Evolutionary conservation across 2,113 vertebrate species (phyloP).

Genomic region (Trematomus loennbergii): DNA sequence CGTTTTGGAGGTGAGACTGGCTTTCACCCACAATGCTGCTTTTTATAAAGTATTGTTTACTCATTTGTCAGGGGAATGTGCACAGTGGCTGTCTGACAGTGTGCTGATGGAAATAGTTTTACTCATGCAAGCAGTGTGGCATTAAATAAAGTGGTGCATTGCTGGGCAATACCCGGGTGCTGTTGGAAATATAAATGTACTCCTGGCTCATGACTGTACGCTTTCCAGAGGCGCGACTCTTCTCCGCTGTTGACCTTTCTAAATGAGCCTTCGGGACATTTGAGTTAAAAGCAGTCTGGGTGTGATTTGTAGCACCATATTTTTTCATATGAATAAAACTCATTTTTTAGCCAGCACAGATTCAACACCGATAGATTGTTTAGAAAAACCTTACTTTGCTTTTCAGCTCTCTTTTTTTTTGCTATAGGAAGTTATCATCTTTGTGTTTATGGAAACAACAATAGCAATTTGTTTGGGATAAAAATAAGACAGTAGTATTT

Average conservation of each 20-base stretch:
- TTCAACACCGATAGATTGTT: background rate
- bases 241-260: conserved; percentile 15
- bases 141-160: conserved; percentile 36
- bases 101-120: conserved; percentile 55
- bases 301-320: background rate
- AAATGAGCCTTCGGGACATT: conserved; percentile 6
- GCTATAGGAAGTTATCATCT: background rate
- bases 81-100: conserved; percentile 31
- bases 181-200: conserved; percentile 12
- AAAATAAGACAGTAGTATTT: conserved; percentile 35
- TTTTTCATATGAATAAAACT: background rate
- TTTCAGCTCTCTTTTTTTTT: background rate
- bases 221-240: background rate
- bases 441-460: conserved; percentile 26
- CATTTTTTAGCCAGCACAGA: background rate
- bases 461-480: conserved; percentile 36
- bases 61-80: conserved; percentile 40
- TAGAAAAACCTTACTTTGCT: background rate
- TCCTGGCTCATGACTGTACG: background rate
- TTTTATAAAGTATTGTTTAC: conserved; percentile 42
- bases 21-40: background rate
- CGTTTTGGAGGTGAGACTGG: conserved; percentile 17
- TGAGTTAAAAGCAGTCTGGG: background rate
- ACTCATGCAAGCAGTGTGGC: conserved; percentile 19
- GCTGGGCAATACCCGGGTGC: background rate